Evolutionary conservation across 2,797 vertebrate genomes (phyloP).

Genomic region (Strix occidentalis): DNA sequence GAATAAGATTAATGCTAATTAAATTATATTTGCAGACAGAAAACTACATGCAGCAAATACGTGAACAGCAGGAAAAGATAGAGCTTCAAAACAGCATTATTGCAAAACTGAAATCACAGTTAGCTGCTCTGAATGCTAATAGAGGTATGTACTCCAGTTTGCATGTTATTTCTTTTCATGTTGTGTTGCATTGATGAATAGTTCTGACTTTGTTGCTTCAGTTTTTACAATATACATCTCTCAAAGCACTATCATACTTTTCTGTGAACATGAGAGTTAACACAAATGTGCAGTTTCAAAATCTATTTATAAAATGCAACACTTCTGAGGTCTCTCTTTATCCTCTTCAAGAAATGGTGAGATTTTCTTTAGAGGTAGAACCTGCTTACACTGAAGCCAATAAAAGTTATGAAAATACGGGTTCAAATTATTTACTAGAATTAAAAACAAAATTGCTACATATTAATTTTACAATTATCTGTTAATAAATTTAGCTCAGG

Average conservation of each 20-base stretch:
- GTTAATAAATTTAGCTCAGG: background rate
- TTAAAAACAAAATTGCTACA: background rate
- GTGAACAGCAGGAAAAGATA: constrained; percentile 89
- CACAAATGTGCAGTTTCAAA: constrained; percentile 46
- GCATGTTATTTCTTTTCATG: background rate
- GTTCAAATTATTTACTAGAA: background rate
- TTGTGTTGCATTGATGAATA: constrained; percentile 42
- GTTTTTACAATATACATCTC: constrained; percentile 45
- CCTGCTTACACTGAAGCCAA: constrained; percentile 6
- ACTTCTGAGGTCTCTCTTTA: constrained; percentile 46
- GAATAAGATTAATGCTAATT: constrained; percentile 65
- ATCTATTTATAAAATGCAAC: constrained; percentile 63
- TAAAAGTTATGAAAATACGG: background rate
- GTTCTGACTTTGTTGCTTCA: constrained; percentile 51
- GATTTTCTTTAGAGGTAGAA: constrained; percentile 41
- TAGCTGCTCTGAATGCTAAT: constrained; percentile 72
- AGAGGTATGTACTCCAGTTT: constrained; percentile 74
- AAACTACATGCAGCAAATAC: constrained; percentile 87
- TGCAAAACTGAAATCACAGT: constrained; percentile 80
- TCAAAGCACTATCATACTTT: constrained; percentile 37
- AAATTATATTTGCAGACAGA: constrained; percentile 87
- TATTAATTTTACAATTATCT: background rate
- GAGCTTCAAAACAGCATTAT: constrained; percentile 87
- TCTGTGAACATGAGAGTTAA: constrained; percentile 52
- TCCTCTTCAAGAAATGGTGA: constrained; percentile 24